Conservation (phyloP, 2,888 invertebrate genomes). For the Tenthredo scrophulariae region DNA sequence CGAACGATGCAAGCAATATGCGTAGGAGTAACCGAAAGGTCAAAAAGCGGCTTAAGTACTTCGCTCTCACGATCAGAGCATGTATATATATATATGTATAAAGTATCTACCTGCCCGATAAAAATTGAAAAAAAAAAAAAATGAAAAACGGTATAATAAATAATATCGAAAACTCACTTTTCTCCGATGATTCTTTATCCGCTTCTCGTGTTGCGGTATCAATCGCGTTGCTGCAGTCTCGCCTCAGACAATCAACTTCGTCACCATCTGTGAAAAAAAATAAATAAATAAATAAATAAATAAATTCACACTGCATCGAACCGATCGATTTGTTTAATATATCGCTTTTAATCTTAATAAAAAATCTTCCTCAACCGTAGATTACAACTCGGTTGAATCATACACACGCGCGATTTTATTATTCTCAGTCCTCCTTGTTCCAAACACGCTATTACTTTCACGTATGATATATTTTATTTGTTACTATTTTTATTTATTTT, state of each 20-base stretch:
- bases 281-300: too few species aligned
- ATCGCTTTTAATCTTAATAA: too few species aligned
- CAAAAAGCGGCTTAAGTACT: conserved; percentile 24
- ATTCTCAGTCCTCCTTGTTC: not conserved
- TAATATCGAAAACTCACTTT: conserved; percentile 63
- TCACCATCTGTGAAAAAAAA: conserved; percentile 41
- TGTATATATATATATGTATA: not conserved
- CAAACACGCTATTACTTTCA: not conserved
- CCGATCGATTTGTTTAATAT: too few species aligned
- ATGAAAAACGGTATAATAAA: not conserved
- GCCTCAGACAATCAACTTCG: conserved; percentile 63
- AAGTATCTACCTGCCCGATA: conserved; percentile 9
- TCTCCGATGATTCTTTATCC: conserved; percentile 59
- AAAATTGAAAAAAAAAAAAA: not conserved
- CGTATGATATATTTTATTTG: conserved; percentile 64
- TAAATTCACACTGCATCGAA: too few species aligned
- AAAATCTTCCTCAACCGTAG: too few species aligned
- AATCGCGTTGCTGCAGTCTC: conserved; percentile 59
- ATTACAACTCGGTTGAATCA: too few species aligned
- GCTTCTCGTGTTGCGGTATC: not conserved
- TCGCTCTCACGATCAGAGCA: conserved; percentile 33
- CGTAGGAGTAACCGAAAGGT: conserved; percentile 41
- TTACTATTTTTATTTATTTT: conserved; percentile 77
- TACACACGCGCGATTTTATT: too few species aligned
- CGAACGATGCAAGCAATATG: conserved; percentile 16